Evolutionary conservation across 2,797 vertebrate species (phyloP).

Genomic region (Buceros bicornis): DNA sequence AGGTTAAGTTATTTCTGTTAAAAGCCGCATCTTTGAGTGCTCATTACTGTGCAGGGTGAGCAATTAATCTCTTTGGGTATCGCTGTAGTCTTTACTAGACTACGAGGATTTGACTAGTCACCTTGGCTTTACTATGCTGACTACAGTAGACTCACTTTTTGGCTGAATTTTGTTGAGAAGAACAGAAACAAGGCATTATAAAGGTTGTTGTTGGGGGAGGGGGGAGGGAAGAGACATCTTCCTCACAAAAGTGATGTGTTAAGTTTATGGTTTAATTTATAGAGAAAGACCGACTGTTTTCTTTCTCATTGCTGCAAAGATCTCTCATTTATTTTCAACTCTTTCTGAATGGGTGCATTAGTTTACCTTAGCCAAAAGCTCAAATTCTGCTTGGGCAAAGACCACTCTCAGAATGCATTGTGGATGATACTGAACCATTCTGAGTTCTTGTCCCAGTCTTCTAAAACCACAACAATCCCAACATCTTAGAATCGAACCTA

Average conservation of each 20-base stretch:
- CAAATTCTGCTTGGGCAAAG: not conserved
- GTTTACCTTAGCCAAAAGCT: not conserved
- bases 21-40: constrained; percentile 17
- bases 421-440: not conserved
- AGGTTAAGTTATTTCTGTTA: constrained; percentile 31
- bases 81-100: not conserved
- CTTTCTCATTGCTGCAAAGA: not conserved
- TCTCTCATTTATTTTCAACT: not conserved
- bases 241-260: not conserved
- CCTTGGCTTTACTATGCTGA: not conserved
- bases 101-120: not conserved
- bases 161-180: not conserved
- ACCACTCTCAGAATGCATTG: not conserved
- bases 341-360: not conserved
- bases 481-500: not conserved
- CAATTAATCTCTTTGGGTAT: not conserved
- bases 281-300: not conserved
- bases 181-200: not conserved
- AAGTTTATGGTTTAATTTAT: not conserved
- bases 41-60: not conserved
- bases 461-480: not conserved
- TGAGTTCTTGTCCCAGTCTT: not conserved
- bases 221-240: not conserved
- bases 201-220: not conserved
- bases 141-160: not conserved